Evolutionary conservation across 2,888 invertebrate genomes (phyloP), one percentile per base, ranked within the genome.

Genomic region (Drosophila aldrichi): DNA sequence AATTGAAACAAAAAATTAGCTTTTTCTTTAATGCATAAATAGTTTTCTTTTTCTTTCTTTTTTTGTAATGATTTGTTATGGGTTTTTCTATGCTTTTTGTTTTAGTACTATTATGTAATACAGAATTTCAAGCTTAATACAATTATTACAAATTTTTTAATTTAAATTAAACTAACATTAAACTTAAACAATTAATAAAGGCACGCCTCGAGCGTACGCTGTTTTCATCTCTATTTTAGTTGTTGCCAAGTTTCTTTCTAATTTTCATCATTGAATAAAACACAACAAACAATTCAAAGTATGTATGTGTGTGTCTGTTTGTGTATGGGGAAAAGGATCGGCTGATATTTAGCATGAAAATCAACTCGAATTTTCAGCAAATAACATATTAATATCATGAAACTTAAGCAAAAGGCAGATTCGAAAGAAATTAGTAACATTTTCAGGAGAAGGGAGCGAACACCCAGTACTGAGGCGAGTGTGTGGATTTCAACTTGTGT

Each of bases 51-150:
- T n/a, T 69, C 12, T 69, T 57, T 32, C 32, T 46, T 55, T 70
- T 70, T 68, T 75, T 82, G 48, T 71, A 56, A 77, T 73, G 69
- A 63, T 81, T 81, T 16, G 48, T 51, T 70, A 56, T 43, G 40
- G 34, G 38, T 58, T 63, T 76, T 79, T 41, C 29, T 62, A 57
- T 79, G 52, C 54, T 57, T 63, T 70, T 38, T 40, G 36, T 88
- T 88, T 88, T 84, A 87, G 88, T 88, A 77, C 77, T 86, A 74
- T 62, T 84, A 81, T 78, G 76, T 89, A 79, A 81, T 84, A 89
- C 88, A 89, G 85, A 87, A 72, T 71, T 81, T 73, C 60, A 82
- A 62, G 69, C 72, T 87, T 89, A 89, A 72, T 79, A 79, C 72
- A 76, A 77, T 76, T 79, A 84, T 79, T 81, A 84, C 32, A 63